A percentile compares a stretch with the other conserved stretches of the same genome.
These are phyloP conservation scores for Nothocercus nigrocapillus DNA, from an alignment of 2,113 vertebrate genomes.

Conservation along the genomic window DNA sequence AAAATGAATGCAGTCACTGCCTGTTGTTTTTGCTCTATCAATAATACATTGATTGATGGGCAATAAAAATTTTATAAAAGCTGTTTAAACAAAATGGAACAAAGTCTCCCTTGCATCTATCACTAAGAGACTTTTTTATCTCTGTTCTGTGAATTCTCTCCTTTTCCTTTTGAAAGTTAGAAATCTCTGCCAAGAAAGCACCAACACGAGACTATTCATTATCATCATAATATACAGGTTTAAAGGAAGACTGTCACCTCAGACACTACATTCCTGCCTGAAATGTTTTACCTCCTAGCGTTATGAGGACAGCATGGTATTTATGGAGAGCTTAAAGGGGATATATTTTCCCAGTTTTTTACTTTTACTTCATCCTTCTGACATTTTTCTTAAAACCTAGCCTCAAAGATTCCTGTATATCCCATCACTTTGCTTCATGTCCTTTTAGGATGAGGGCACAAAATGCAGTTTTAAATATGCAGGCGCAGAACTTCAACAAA, in stretches of 20 bases:
- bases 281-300: not conserved
- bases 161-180: not conserved
- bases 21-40: not conserved
- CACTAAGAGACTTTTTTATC: not conserved
- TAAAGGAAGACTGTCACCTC: not conserved
- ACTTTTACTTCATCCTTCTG: not conserved
- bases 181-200: not conserved
- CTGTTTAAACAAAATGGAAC: not conserved
- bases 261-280: not conserved
- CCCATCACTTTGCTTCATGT: not conserved
- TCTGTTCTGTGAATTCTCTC: not conserved
- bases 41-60: not conserved
- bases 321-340: not conserved
- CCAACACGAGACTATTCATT: not conserved
- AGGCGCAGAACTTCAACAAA: fast-evolving
- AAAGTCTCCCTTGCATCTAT: not conserved
- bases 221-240: not conserved
- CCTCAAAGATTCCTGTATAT: not conserved
- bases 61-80: not conserved
- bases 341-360: not conserved
- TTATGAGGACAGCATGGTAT: not conserved
- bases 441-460: not conserved
- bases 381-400: not conserved
- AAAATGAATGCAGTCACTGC: not conserved
- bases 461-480: not conserved